Conservation (phyloP, 2,888 invertebrate genomes). For the Rutpela maculata region DNA sequence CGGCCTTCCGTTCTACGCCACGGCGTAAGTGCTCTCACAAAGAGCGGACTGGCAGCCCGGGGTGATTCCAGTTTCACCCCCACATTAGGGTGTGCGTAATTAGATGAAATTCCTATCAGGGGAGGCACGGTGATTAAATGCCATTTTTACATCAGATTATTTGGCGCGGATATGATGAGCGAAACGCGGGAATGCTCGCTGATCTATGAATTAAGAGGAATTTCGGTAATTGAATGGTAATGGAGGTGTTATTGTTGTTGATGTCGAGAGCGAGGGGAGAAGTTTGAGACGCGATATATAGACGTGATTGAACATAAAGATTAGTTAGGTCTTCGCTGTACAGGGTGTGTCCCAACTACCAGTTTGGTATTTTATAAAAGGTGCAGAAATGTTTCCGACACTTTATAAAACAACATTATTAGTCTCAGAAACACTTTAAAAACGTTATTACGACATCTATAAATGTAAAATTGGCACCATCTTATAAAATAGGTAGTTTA, state of each 20-base stretch:
- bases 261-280: constrained; percentile 1
- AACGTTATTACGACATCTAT: too few species aligned
- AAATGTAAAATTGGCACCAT: too few species aligned
- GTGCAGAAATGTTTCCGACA: too few species aligned
- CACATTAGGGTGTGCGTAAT: constrained; percentile 62
- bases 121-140: constrained; percentile 64
- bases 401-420: too few species aligned
- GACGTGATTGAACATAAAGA: constrained; percentile 7
- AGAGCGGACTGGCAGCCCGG: constrained; percentile 24
- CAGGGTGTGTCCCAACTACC: too few species aligned
- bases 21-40: constrained; percentile 10
- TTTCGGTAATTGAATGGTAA: constrained; percentile 7
- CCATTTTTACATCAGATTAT: constrained; percentile 60
- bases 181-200: constrained; percentile 43
- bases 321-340: neutral
- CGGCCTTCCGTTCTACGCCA: constrained; percentile 7
- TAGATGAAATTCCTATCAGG: constrained; percentile 70
- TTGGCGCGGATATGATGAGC: constrained; percentile 48
- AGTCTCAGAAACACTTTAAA: too few species aligned
- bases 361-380: too few species aligned
- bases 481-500: too few species aligned
- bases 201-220: constrained; percentile 45
- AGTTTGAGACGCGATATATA: neutral
- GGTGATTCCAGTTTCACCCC: constrained; percentile 38
- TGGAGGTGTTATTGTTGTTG: constrained; percentile 28